Evolutionary conservation across 2,113 vertebrate genomes (phyloP).

Genomic region (Mastomys coucha): DNA sequence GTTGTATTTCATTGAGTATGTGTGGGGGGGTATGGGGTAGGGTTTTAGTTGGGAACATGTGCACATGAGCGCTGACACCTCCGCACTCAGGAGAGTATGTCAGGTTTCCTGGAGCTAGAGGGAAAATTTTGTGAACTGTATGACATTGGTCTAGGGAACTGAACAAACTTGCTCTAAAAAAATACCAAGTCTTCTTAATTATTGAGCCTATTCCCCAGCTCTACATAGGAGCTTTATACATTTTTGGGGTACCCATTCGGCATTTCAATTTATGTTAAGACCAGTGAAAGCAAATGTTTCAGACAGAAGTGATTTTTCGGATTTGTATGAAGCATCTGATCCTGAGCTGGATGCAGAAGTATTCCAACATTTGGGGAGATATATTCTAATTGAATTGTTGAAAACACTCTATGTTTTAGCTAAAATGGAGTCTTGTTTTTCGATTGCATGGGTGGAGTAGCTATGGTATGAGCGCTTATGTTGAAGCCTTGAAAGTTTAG

Average conservation of each 20-base stretch:
- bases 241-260: neutral
- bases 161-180: neutral
- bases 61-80: neutral
- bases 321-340: neutral
- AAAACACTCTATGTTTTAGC: neutral
- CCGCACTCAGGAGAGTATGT: neutral
- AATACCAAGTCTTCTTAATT: neutral
- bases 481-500: neutral
- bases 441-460: neutral
- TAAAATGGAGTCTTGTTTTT: neutral
- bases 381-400: neutral
- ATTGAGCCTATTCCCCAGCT: neutral
- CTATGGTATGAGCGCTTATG: neutral
- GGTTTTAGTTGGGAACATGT: neutral
- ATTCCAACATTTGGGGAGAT: neutral
- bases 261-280: neutral
- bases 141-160: neutral
- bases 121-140: neutral
- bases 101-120: neutral
- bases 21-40: neutral
- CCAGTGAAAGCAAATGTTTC: neutral
- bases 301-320: neutral
- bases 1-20: neutral
- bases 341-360: neutral
- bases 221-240: neutral